These are phyloP conservation scores for Philantomba maxwellii DNA, from an alignment of 2,113 vertebrate species.

Conservation along the genomic window DNA sequence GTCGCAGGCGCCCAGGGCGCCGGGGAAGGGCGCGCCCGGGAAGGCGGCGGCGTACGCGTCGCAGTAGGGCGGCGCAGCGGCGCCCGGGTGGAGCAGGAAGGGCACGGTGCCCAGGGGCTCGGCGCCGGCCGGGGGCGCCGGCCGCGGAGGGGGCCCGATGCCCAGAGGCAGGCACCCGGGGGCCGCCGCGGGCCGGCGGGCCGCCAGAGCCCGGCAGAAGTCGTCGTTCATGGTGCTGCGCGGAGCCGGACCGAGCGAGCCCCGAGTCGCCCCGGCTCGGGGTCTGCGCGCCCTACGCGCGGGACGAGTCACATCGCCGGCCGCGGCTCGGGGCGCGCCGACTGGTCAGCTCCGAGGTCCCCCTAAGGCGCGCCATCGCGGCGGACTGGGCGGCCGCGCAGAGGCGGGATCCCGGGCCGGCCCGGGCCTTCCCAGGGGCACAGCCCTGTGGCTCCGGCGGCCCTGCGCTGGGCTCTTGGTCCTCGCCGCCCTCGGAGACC, in stretches of 20 bases:
- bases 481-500: background rate
- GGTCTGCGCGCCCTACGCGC: background rate
- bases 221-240: conserved; percentile 69
- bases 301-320: conserved; percentile 40
- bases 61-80: conserved; percentile 73
- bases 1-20: conserved; percentile 80
- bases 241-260: background rate
- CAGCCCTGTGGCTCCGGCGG: background rate
- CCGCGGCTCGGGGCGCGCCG: background rate
- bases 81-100: conserved; percentile 77
- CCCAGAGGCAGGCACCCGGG: conserved; percentile 66
- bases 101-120: conserved; percentile 73
- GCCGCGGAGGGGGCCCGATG: conserved; percentile 69
- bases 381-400: background rate
- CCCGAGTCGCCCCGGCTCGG: background rate
- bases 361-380: background rate
- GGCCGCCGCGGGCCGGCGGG: conserved; percentile 52
- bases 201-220: conserved; percentile 72
- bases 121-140: conserved; percentile 15
- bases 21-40: conserved; percentile 80
- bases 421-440: background rate
- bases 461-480: background rate
- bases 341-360: background rate
- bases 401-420: background rate
- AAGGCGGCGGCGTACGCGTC: conserved; percentile 73